Percentiles rank a stretch among this genome's conserved stretches.
These are phyloP conservation scores for Leptinotarsa haldemani DNA, from an alignment of 2,888 invertebrate species.

Conservation along the genomic window DNA sequence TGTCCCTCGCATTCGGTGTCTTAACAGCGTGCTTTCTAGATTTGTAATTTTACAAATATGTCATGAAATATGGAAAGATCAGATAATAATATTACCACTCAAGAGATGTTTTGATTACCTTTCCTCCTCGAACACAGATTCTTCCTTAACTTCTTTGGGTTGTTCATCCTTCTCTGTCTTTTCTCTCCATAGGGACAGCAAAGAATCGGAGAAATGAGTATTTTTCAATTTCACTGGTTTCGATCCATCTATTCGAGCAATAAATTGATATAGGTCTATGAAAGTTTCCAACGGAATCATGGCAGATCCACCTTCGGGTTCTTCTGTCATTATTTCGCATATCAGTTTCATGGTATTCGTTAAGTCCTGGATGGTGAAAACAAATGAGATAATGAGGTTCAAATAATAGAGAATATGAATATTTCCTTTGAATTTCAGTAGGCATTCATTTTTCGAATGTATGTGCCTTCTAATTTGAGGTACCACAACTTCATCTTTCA, in stretches of 20 bases:
- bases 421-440: no score
- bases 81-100: no score
- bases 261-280: conserved; percentile 70
- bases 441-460: no score
- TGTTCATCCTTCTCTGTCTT: conserved; percentile 47
- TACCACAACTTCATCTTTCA: no score
- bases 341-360: conserved; percentile 83
- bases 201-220: conserved; percentile 59
- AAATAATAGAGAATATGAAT: no score
- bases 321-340: conserved; percentile 84
- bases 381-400: no score
- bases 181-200: conserved; percentile 56
- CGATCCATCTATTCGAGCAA: conserved; percentile 72
- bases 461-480: no score
- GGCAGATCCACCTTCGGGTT: conserved; percentile 85
- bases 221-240: conserved; percentile 59
- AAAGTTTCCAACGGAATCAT: conserved; percentile 77
- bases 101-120: conserved; percentile 27
- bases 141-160: conserved; percentile 47
- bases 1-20: no score
- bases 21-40: no score
- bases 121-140: conserved; percentile 41
- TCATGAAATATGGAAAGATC: no score
- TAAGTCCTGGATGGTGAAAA: conserved; percentile 69
- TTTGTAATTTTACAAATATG: no score